A percentile compares a stretch with the other conserved stretches of the same genome.
Evolutionary conservation across 2,888 invertebrate genomes (phyloP).

Genomic region (Villa cingulata): DNA sequence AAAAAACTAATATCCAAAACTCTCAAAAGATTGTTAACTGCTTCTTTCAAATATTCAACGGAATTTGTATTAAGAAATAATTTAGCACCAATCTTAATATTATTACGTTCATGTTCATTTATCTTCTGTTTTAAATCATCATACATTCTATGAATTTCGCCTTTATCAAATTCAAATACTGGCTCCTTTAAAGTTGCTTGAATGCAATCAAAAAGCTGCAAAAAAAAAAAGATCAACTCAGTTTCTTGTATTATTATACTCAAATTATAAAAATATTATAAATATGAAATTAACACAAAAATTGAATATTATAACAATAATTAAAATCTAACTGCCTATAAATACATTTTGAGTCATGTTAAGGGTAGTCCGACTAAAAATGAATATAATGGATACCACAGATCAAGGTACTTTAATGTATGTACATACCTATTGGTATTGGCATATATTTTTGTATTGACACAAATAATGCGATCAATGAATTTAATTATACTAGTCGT

Average conservation of each 20-base stretch:
- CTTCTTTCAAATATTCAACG: slow-evolving; percentile 50
- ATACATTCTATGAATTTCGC: slow-evolving; percentile 44
- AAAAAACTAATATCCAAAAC: slow-evolving; percentile 57
- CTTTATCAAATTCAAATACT: slow-evolving; percentile 27
- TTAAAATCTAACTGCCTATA: no score
- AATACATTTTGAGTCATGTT: no score
- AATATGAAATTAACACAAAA: not conserved
- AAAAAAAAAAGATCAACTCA: slow-evolving; percentile 12
- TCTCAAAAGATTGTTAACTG: slow-evolving; percentile 56
- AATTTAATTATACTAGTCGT: no score
- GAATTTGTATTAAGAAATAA: slow-evolving; percentile 65
- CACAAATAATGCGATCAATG: no score
- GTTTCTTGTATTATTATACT: not conserved
- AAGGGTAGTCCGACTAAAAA: no score
- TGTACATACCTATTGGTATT: no score
- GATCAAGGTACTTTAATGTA: no score
- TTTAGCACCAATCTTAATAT: slow-evolving; percentile 74
- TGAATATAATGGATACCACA: no score
- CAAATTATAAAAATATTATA: not conserved
- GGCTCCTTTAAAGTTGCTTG: slow-evolving; percentile 40
- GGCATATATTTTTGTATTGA: no score
- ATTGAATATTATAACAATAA: not conserved
- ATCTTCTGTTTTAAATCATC: slow-evolving; percentile 51
- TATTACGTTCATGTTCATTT: slow-evolving; percentile 55
- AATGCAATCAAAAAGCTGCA: slow-evolving; percentile 47